phyloP scores from a whole-genome alignment of 2,113 vertebrate species.

The Hippocampus guttulatus region DNA sequence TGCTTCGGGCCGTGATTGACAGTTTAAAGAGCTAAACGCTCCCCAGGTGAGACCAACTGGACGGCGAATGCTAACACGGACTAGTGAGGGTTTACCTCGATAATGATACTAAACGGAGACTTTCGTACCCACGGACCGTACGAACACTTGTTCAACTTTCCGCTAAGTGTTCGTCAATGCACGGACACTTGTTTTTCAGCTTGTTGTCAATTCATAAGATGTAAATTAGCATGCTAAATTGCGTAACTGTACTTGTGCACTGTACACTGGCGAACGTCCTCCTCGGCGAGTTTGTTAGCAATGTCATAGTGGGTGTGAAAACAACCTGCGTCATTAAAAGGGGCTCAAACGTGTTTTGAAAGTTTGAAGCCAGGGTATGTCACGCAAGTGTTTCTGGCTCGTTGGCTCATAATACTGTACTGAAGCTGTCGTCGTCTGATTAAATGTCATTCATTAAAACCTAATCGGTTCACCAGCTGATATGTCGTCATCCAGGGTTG shows the following conservation, averaged over 20 bases:
- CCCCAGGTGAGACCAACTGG: conserved; percentile 58
- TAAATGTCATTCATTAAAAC: background rate
- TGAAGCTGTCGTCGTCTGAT: background rate
- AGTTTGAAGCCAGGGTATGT: background rate
- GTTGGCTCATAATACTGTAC: background rate
- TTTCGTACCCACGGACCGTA: background rate
- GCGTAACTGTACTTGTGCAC: background rate
- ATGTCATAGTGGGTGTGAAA: background rate
- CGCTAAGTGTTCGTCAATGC: background rate
- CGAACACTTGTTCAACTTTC: background rate
- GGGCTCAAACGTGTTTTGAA: background rate
- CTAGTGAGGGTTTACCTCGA: background rate
- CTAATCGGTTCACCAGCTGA: background rate
- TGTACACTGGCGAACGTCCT: background rate
- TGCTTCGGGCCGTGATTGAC: conserved; percentile 23
- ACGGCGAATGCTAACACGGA: conserved; percentile 15
- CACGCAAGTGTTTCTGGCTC: background rate
- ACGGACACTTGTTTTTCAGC: background rate
- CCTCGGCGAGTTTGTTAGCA: background rate
- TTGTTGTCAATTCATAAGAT: background rate
- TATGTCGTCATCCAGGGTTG: background rate
- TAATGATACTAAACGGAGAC: background rate
- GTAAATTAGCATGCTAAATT: background rate
- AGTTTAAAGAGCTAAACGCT: conserved; percentile 39
- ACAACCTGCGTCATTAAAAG: background rate